phyloP scores from a whole-genome alignment of 2,797 vertebrate genomes.

The Poecile montanus region DNA sequence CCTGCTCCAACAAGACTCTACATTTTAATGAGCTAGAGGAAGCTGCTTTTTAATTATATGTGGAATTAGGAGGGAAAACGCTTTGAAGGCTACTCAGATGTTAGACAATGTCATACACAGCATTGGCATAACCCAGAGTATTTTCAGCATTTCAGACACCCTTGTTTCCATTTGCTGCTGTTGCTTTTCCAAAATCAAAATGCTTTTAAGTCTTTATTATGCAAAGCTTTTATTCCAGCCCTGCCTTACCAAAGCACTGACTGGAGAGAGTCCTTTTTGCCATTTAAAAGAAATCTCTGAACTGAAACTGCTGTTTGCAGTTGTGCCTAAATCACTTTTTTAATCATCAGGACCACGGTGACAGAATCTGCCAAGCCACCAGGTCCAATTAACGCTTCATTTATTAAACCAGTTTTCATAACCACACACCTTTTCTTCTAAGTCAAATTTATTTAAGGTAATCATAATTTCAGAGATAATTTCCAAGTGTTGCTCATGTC shows the following conservation, averaged over 20 bases:
- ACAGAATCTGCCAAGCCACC: not conserved
- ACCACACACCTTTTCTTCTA: not conserved
- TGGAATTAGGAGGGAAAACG: not conserved
- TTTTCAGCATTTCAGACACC: not conserved
- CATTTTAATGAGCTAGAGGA: slow-evolving; percentile 23
- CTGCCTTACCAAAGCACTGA: not conserved
- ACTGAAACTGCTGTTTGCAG: not conserved
- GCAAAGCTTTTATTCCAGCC: not conserved
- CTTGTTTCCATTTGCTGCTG: not conserved
- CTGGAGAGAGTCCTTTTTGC: not conserved
- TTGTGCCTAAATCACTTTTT: not conserved
- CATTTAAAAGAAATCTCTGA: not conserved
- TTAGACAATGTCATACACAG: not conserved
- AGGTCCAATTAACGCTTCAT: not conserved
- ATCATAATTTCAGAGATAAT: not conserved
- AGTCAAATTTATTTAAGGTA: not conserved
- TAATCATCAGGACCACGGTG: accelerated
- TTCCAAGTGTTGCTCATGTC: not conserved
- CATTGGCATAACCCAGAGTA: not conserved
- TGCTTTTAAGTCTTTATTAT: not conserved
- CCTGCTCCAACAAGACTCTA: slow-evolving; percentile 12
- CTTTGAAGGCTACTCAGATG: slow-evolving; percentile 42
- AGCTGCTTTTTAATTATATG: slow-evolving; percentile 56
- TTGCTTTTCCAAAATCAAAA: not conserved
- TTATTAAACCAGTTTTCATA: not conserved